These are phyloP conservation scores for Arizona elegans DNA, from an alignment of 2,113 vertebrate species.

Conservation along the genomic window DNA sequence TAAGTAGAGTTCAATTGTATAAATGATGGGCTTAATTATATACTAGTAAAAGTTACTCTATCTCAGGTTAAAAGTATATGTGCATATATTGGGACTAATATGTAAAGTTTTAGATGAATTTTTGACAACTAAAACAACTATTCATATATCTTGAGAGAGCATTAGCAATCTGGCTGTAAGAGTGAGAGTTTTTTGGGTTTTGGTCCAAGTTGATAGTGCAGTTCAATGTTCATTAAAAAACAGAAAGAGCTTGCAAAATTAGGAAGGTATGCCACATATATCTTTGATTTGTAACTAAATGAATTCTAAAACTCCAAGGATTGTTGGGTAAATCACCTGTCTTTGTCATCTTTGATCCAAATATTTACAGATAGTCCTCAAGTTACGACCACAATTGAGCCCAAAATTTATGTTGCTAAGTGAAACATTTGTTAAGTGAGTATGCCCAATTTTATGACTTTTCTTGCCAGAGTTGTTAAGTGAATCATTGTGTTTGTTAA, in stretches of 20 bases:
- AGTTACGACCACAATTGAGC: no score
- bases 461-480: no score
- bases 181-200: background rate
- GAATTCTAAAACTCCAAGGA: background rate
- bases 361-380: background rate
- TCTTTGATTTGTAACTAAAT: background rate
- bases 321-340: background rate
- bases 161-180: background rate
- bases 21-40: conserved; percentile 59
- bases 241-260: background rate
- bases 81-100: conserved; percentile 11
- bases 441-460: no score
- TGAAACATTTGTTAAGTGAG: no score
- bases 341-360: background rate
- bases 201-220: background rate
- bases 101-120: conserved; percentile 7
- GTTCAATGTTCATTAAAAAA: background rate
- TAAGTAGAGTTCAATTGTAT: conserved; percentile 46
- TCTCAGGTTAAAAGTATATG: conserved; percentile 41
- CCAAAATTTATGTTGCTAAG: no score
- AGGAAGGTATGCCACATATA: background rate
- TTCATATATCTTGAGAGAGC: background rate
- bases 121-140: background rate
- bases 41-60: conserved; percentile 24
- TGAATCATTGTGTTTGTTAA: no score